Percentiles rank a stretch among this genome's conserved stretches.
Evolutionary conservation across 2,113 vertebrate genomes (phyloP).

Genomic region (Neogale vison): DNA sequence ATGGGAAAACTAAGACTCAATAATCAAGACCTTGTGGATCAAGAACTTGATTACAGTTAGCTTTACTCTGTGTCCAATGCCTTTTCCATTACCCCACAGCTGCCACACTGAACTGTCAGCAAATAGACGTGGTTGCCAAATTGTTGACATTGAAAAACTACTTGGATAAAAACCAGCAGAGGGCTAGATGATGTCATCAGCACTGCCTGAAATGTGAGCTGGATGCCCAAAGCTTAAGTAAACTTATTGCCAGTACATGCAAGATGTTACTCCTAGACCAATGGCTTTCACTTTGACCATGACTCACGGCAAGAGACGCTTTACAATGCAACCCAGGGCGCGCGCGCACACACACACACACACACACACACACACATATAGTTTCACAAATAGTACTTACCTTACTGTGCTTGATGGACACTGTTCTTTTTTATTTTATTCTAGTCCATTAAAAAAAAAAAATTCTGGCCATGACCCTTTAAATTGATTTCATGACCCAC

Average conservation of each 20-base stretch:
- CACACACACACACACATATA: background rate
- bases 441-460: constrained; percentile 66
- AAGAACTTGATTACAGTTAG: background rate
- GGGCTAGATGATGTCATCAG: background rate
- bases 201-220: background rate
- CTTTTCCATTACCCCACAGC: background rate
- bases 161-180: background rate
- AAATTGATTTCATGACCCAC: constrained; percentile 77
- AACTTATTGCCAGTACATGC: accelerated
- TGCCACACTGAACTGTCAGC: background rate
- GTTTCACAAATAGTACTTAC: constrained; percentile 34
- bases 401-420: constrained; percentile 63
- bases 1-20: background rate
- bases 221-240: background rate
- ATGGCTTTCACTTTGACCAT: background rate
- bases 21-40: background rate
- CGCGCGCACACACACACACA: background rate
- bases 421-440: constrained; percentile 62
- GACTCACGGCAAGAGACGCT: background rate
- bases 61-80: background rate
- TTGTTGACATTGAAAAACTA: background rate
- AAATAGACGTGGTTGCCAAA: background rate
- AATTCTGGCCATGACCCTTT: constrained; percentile 71
- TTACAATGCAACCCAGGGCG: background rate
- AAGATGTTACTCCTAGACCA: no score